These are phyloP conservation scores for Alca torda DNA, from an alignment of 2,797 vertebrate genomes.

Conservation along the genomic window DNA sequence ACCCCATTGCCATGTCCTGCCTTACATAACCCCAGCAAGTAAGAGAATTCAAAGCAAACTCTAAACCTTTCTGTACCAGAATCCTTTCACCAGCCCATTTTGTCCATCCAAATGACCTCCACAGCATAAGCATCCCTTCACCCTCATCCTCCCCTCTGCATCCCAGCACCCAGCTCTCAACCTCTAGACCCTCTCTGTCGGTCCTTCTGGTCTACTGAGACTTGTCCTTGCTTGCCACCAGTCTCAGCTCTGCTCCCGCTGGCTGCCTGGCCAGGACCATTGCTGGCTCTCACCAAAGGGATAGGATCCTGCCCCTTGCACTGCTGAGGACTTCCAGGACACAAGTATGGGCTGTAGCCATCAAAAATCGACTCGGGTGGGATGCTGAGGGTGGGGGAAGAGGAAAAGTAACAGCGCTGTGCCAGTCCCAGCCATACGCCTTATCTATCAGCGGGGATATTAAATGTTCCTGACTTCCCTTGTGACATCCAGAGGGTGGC, in stretches of 20 bases:
- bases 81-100: not conserved
- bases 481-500: not conserved
- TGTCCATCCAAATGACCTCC: not conserved
- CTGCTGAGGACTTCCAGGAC: not conserved
- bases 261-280: not conserved
- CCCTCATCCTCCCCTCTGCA: not conserved
- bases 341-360: not conserved
- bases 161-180: not conserved
- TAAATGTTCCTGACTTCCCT: not conserved
- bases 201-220: not conserved
- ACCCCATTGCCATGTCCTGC: not conserved
- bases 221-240: not conserved
- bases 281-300: not conserved
- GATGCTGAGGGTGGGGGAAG: not conserved
- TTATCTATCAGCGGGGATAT: not conserved
- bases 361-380: rapidly evolving
- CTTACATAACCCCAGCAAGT: not conserved
- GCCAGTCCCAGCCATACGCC: not conserved
- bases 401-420: not conserved
- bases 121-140: not conserved
- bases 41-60: not conserved
- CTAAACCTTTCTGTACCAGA: not conserved
- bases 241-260: not conserved
- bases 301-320: not conserved
- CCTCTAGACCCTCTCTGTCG: not conserved